Conservation (phyloP, 2,797 vertebrate species). For the Sebastes aleutianus region DNA sequence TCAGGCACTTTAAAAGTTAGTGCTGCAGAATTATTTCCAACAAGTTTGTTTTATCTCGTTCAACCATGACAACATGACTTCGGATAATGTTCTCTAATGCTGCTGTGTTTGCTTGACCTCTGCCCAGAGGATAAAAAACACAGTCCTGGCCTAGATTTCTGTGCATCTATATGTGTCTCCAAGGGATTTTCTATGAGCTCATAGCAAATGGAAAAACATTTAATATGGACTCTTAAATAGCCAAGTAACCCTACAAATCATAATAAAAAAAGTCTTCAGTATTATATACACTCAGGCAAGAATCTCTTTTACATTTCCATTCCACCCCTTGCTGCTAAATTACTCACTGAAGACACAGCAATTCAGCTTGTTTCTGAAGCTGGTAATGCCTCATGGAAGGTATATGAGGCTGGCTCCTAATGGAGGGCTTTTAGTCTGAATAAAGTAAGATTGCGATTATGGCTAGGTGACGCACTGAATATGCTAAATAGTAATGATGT, state of each 20-base stretch:
- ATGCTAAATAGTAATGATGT: neutral
- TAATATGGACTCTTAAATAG: neutral
- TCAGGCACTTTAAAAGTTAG: slow-evolving; percentile 66
- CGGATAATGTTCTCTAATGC: slow-evolving; percentile 16
- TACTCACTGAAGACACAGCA: neutral
- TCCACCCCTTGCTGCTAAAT: slow-evolving; percentile 6
- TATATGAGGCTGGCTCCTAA: neutral
- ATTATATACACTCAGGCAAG: neutral
- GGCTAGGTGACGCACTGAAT: neutral
- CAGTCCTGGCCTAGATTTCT: neutral
- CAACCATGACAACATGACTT: slow-evolving; percentile 36
- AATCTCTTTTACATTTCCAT: slow-evolving; percentile 11
- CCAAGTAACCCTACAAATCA: neutral
- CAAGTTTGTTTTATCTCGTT: slow-evolving; percentile 51
- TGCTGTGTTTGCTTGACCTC: neutral
- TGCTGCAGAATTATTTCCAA: slow-evolving; percentile 49
- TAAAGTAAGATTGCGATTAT: neutral
- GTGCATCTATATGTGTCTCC: neutral
- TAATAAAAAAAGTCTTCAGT: neutral
- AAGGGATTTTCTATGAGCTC: slow-evolving; percentile 3
- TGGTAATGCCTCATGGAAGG: neutral
- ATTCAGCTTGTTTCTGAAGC: neutral
- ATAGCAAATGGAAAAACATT: neutral
- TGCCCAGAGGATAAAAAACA: neutral
- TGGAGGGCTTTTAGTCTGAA: slow-evolving; percentile 1